Evolutionary conservation across 2,797 vertebrate genomes (phyloP).

Genomic region (Cercopithecus petaurista): DNA sequence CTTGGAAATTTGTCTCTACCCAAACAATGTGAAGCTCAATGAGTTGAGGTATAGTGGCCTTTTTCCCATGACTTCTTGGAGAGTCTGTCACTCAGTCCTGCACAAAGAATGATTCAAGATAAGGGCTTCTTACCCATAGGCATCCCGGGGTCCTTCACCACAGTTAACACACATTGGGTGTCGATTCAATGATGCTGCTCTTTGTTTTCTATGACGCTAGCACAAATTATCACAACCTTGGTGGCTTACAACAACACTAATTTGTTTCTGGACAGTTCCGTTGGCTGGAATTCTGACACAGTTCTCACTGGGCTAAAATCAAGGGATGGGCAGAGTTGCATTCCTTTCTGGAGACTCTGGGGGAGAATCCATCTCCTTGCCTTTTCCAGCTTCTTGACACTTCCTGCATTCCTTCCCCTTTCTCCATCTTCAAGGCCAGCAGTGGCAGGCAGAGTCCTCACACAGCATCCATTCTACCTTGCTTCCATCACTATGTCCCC

Average conservation of each 20-base stretch:
- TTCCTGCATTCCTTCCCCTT: background rate
- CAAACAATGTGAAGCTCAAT: background rate
- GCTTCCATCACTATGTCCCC: background rate
- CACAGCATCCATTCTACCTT: accelerated
- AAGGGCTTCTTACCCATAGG: accelerated
- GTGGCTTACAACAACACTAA: background rate
- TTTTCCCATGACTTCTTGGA: accelerated
- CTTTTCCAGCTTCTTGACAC: background rate
- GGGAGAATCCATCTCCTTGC: background rate
- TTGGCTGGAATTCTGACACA: accelerated
- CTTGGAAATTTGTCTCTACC: background rate
- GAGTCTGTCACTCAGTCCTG: background rate
- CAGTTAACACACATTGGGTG: too few species aligned
- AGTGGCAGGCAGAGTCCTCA: background rate
- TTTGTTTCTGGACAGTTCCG: background rate
- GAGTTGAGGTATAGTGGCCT: background rate
- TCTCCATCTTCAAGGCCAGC: background rate
- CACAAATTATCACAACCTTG: background rate
- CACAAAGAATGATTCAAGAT: background rate
- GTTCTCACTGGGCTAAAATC: background rate
- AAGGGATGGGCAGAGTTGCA: background rate
- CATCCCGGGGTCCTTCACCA: background rate
- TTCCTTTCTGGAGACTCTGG: background rate
- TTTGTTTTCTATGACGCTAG: background rate
- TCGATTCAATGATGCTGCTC: background rate